Evolutionary conservation across 2,888 invertebrate genomes (phyloP).

Genomic region (Polyommatus iphigenia): DNA sequence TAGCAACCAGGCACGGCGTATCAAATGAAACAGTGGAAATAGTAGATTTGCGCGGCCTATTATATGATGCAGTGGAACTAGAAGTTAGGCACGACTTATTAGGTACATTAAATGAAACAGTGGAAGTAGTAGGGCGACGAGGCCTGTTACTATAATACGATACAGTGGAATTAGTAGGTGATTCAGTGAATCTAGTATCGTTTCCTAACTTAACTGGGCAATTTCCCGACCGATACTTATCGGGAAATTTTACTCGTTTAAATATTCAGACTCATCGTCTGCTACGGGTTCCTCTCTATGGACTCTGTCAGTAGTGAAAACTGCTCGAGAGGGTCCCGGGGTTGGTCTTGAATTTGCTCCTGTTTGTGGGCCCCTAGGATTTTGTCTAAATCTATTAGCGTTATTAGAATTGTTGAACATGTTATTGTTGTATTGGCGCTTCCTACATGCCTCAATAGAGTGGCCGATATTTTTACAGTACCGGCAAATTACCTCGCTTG

Average conservation of each 20-base stretch:
- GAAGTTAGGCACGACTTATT: too few species aligned
- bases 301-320: too few species aligned
- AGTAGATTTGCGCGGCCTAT: neutral
- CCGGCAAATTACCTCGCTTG: neutral
- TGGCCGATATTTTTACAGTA: conserved; percentile 14
- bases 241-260: conserved; percentile 23
- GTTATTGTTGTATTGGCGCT: conserved; percentile 13
- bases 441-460: neutral
- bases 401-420: neutral
- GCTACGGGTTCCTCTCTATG: too few species aligned
- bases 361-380: too few species aligned
- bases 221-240: conserved; percentile 21
- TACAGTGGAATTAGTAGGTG: neutral
- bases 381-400: too few species aligned
- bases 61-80: too few species aligned
- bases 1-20: too few species aligned
- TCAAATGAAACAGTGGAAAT: neutral
- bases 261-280: too few species aligned
- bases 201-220: neutral
- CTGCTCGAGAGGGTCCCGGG: too few species aligned
- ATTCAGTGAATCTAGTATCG: conserved; percentile 24
- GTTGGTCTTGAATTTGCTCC: too few species aligned
- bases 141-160: neutral
- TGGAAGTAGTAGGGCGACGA: neutral
- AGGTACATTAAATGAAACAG: neutral